Evolutionary conservation across 1,140 invertebrate species (phyloP).

Genomic region (Scaptomyza montana): DNA sequence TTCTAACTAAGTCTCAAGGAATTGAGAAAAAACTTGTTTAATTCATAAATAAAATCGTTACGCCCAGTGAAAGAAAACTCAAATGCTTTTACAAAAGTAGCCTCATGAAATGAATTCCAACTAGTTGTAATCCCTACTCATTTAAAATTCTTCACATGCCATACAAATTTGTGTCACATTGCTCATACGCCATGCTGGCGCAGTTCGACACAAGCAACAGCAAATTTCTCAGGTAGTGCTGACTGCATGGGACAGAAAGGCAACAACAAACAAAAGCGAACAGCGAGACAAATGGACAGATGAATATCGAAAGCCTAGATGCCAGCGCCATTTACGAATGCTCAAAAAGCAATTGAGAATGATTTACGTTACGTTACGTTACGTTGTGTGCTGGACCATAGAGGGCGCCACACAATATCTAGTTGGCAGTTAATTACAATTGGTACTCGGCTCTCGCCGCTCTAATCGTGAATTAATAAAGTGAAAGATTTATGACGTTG

Average conservation of each 20-base stretch:
- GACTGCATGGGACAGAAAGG: background rate
- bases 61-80: too few relatives aligned
- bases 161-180: constrained; percentile 22
- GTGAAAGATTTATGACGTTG: constrained; percentile 64
- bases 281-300: constrained; percentile 28
- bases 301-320: constrained; percentile 24
- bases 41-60: background rate
- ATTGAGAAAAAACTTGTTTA: too few relatives aligned
- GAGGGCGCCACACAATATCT: constrained; percentile 38
- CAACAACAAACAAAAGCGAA: constrained; percentile 28
- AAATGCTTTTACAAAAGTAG: background rate
- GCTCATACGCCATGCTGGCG: constrained; percentile 29
- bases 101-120: background rate
- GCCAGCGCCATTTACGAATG: constrained; percentile 60
- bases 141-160: constrained; percentile 2
- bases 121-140: background rate
- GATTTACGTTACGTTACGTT: constrained; percentile 61
- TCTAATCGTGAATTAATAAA: constrained; percentile 79
- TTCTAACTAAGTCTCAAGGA: too few relatives aligned
- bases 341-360: constrained; percentile 79
- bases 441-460: constrained; percentile 38
- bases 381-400: background rate
- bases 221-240: constrained; percentile 2
- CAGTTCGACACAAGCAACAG: background rate
- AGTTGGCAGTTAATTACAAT: constrained; percentile 78